Evolutionary conservation across 2,888 invertebrate genomes (phyloP), one percentile per base, ranked within the genome.

Genomic region (Crocallis elinguaria): DNA sequence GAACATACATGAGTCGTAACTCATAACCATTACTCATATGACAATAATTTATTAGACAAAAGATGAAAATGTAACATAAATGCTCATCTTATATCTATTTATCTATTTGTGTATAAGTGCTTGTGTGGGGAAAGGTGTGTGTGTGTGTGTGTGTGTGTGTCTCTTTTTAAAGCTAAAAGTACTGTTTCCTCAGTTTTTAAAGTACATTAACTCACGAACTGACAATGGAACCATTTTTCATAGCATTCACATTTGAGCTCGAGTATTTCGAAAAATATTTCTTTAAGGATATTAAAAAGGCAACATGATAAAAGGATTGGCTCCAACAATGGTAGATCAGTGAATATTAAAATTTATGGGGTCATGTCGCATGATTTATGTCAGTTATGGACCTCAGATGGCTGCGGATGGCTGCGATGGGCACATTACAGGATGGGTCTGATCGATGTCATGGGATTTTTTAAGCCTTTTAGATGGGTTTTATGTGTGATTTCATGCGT

Each of bases 341-440:
- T 46, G 41, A 49, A 57, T 59, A 62, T 62, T 59, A 49, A 57
- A 51, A 62, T 51, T 46, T 53, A 62, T 54, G 54, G 41, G 53
- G 54, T 49, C 58, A 49, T 54, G 54, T 50, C 35, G 21, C 23
- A 14, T 52, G 56, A 63, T 56, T 54, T 60, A 63, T 63, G 53
- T 27, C 42, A 49, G 60, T 42, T 58, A 54, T 57, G 56, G 51
- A 53, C 33, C 57, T 46, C 50, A 55, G 44, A 39, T 51, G 52
- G 49, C 46, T 25, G 25, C 43, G 41, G 53, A 44, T 37, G 41
- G 38, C n/a, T n/a, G n/a, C n/a, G n/a, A n/a, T n/a, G n/a, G n/a
- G n/a, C 39, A 41, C 41, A 51, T 41, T 27, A 36, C 30, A 37
- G 41, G 38, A 54, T 36, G 39, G 41, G 13, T 42, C 21, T 57